Conservation (phyloP, 2,888 invertebrate species). For the Mythimna lalbum region DNA sequence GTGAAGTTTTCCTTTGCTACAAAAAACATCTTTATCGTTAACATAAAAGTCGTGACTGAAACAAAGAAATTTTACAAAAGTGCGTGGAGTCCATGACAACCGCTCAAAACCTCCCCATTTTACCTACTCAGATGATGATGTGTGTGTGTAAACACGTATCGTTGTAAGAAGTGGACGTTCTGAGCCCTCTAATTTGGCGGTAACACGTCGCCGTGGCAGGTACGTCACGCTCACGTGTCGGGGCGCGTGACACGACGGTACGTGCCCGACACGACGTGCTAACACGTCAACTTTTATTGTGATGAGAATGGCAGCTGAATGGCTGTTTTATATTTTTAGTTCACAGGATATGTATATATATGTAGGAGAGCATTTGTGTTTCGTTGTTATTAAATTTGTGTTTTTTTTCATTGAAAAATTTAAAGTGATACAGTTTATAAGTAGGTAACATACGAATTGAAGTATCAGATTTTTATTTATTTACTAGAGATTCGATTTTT, state of each 20-base stretch:
- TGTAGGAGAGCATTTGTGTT: background rate
- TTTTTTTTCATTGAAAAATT: background rate
- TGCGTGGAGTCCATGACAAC: no score
- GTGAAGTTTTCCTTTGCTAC: no score
- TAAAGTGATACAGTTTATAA: no score
- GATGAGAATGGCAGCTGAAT: constrained; percentile 58
- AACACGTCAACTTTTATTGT: constrained; percentile 70
- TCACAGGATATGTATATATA: no score
- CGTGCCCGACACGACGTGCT: constrained; percentile 64
- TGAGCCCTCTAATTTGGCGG: constrained; percentile 35
- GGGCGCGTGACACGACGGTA: constrained; percentile 54
- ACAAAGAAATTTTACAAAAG: no score
- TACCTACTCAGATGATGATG: no score
- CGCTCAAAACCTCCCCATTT: no score
- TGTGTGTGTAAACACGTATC: constrained; percentile 14
- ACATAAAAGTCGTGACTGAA: no score
- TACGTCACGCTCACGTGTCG: constrained; percentile 54
- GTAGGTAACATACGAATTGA: no score
- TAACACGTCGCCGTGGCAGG: constrained; percentile 41
- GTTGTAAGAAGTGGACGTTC: constrained; percentile 45
- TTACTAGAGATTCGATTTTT: no score
- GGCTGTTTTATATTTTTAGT: constrained; percentile 57
- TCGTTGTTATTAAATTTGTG: constrained; percentile 6
- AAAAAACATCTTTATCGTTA: no score
- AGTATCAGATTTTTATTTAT: no score